Conservation (phyloP, 1,140 invertebrate species). For the Lamellibrachia luymesi region DNA sequence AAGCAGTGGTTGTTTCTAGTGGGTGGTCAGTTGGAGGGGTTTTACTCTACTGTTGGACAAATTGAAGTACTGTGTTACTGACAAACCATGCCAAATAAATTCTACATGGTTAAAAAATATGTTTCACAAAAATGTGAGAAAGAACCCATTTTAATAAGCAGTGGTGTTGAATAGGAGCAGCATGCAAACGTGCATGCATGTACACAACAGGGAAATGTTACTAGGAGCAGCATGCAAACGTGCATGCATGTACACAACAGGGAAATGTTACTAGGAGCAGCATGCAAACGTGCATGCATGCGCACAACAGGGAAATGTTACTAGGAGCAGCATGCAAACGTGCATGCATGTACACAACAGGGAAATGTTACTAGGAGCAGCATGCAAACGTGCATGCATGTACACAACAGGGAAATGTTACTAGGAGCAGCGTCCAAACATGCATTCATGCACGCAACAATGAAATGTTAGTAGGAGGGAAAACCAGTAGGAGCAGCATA, state of each 20-base stretch:
- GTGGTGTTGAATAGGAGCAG: too few species aligned
- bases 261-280: background rate
- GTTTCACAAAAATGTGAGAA: background rate
- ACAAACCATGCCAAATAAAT: background rate
- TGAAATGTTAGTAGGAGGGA: background rate
- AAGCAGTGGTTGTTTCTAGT: too few species aligned
- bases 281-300: background rate
- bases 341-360: constrained; percentile 9
- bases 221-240: background rate
- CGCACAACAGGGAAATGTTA: background rate
- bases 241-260: background rate
- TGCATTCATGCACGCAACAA: background rate
- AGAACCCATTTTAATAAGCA: background rate
- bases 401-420: background rate
- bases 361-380: too few species aligned
- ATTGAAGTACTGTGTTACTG: background rate
- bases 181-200: too few species aligned
- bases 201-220: background rate
- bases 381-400: too few species aligned
- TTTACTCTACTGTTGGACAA: too few species aligned
- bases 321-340: too few species aligned
- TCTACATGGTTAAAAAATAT: background rate
- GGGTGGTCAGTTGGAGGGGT: too few species aligned
- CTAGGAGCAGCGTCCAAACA: background rate
- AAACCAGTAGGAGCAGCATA: background rate